Evolutionary conservation across 23 tunicate genomes (phyloP), one percentile per base, ranked within the genome.

Genomic region (Ascidia mentula): DNA sequence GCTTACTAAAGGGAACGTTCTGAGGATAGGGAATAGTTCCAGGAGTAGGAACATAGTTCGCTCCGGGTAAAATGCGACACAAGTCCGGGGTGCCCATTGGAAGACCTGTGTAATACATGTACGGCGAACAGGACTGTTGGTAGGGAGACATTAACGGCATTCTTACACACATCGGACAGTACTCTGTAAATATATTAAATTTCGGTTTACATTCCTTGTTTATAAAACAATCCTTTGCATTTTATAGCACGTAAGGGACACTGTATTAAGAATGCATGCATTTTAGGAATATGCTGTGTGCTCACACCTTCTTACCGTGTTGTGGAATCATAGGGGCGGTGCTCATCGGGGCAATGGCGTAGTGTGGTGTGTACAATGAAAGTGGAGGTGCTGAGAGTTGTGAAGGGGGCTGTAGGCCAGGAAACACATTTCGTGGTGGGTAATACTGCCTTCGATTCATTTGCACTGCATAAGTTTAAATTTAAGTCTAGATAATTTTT

Each of bases 161-260:
- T 71, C 75, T 71, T 31, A 71, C 75, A 36, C 39, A 71, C 75
- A 71, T 71, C 32, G 38, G 75, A 71, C 75, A 71, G 13, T 28
- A 71, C 18, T 71, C 75, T 71, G 13, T 3, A 71, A 35, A 20
- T 71, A 17, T 17, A 17, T n/a, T n/a, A n/a, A n/a, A n/a, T n/a
- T n/a, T n/a, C n/a, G n/a, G n/a, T n/a, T n/a, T n/a, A n/a, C n/a
- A n/a, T n/a, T n/a, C n/a, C n/a, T n/a, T n/a, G n/a, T n/a, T n/a
- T n/a, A n/a, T n/a, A n/a, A n/a, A n/a, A n/a, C n/a, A n/a, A n/a
- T n/a, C n/a, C n/a, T n/a, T n/a, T n/a, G n/a, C n/a, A n/a, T n/a
- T n/a, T n/a, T n/a, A n/a, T n/a, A n/a, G n/a, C n/a, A n/a, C n/a
- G n/a, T n/a, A n/a, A n/a, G n/a, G n/a, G n/a, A n/a, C n/a, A n/a